Evolutionary conservation across 2,888 invertebrate genomes (phyloP), one percentile per base, ranked within the genome.

Genomic region (Ephialtes manifestator): DNA sequence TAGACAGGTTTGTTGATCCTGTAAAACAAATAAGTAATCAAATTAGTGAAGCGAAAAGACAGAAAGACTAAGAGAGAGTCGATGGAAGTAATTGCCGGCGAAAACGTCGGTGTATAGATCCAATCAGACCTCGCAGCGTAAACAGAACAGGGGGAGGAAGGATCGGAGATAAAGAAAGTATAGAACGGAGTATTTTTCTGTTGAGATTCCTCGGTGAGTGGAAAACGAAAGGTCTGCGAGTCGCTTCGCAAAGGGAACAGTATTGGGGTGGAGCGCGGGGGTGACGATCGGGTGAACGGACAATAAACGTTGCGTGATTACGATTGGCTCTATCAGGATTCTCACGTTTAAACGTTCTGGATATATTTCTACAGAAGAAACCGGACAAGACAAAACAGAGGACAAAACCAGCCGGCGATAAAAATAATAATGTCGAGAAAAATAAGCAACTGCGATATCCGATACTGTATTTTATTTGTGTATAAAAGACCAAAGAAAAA

Each of bases 291-390:
- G 67, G 68, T 43, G 15, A 60, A 48, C 70, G 68, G 43, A 53
- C 63, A 63, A 81, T 81, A 76, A 81, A 75, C 75, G 53, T 76
- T 81, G 39, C 63, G 68, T 63, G 67, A 81, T 81, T 81, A 68
- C 68, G 75, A 81, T 81, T 75, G 75, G 58, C 68, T 67, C 53
- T 60, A 46, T 15, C 58, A 81, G 74, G 35, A 28, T 46, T 24
- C 74, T 43, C 68, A 55, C 58, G 20, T 39, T 43, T 1, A 68
- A 51, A 68, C 48, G 68, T 68, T 13, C 68, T 24, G 24, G 0
- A 20, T 65, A 65, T 68, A 48, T n/a, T 51, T n/a, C 24, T 24
- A 24, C n/a, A n/a, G n/a, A n/a, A n/a, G 24, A 24, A 24, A 24
- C 24, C 4, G n/a, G 51, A 4, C 1, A n/a, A n/a, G 5, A n/a